Base-by-base conservation (phyloP, 2,797 vertebrate genomes). In the Benthosema pterotum region DNA sequence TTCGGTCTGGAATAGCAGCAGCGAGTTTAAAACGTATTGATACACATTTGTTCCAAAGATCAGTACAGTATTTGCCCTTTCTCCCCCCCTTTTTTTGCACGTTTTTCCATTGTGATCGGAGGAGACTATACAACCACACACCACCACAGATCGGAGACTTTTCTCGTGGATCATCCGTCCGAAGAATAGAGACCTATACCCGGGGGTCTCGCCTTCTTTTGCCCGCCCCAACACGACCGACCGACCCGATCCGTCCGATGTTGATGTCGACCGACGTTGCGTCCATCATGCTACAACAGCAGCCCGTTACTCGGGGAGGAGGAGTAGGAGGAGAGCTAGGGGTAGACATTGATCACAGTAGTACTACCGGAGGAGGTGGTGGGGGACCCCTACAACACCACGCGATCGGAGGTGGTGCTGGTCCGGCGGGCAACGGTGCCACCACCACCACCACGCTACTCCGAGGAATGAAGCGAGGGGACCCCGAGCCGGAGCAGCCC, bases 191-290 rank as follows among this genome's bases (percentile, higher is more conserved):
- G n/a, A n/a, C n/a, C n/a, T n/a, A n/a, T n/a, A n/a, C n/a, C n/a
- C n/a, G n/a, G n/a, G n/a, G n/a, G n/a, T n/a, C n/a, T n/a, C n/a
- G n/a, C n/a, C n/a, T n/a, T n/a, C n/a, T n/a, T n/a, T n/a, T n/a
- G n/a, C n/a, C n/a, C n/a, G n/a, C n/a, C n/a, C n/a, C n/a, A n/a
- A n/a, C n/a, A n/a, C n/a, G n/a, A n/a, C n/a, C n/a, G n/a, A n/a
- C n/a, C n/a, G n/a, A n/a, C n/a, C n/a, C n/a, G n/a, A n/a, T n/a
- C 86, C 81, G 82, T 88, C 88, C 89, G 64, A 90, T 92, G 90
- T 91, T 92, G 89, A 93, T 93, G 91, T 93, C 91, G 90, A 92
- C 90, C 85, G 91, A 93, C 88, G 89, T 92, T 75, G 89, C 89
- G 69, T 89, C 91, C 66, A 81, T 92, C 72, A 86, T 91, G 88